Base-by-base conservation (phyloP, 2,888 invertebrate genomes). In the Hermodice carunculata region DNA sequence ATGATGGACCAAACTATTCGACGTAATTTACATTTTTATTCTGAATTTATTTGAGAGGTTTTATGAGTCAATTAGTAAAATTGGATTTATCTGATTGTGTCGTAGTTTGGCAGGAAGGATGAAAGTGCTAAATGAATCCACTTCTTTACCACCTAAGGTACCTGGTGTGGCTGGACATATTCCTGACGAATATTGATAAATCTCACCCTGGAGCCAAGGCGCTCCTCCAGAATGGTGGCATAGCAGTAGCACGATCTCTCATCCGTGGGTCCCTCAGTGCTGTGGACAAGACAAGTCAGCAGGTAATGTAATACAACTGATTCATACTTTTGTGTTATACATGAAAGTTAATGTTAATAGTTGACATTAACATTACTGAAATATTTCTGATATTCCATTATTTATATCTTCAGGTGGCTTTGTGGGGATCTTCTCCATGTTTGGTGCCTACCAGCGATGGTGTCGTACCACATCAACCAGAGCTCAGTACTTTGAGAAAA, bases 1-100 rank as follows among this genome's bases (percentile, higher is more conserved):
- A 22, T 37, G 52, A 59, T 52, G 60, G 60, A 37, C 60, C 40
- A 24, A 60, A 60, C 52, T 60, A 60, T 52, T 60, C 60, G 19
- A 52, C 51, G 60, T 60, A 56, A 43, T 28, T 11, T 22, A 26
- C 29, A 26, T 46, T n/a, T n/a, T n/a, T n/a, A n/a, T n/a, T n/a
- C n/a, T 46, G n/a, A n/a, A n/a, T n/a, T n/a, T n/a, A n/a, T n/a
- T n/a, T n/a, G n/a, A n/a, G n/a, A n/a, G n/a, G n/a, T n/a, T n/a
- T n/a, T n/a, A n/a, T n/a, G n/a, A n/a, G n/a, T n/a, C n/a, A n/a
- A n/a, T n/a, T n/a, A n/a, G n/a, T n/a, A n/a, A n/a, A n/a, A n/a
- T n/a, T n/a, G n/a, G n/a, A n/a, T n/a, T n/a, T n/a, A n/a, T n/a
- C n/a, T n/a, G n/a, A n/a, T n/a, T n/a, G n/a, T n/a, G n/a, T n/a